Evolutionary conservation across 2,888 invertebrate species (phyloP).

Genomic region (Mimas tiliae): DNA sequence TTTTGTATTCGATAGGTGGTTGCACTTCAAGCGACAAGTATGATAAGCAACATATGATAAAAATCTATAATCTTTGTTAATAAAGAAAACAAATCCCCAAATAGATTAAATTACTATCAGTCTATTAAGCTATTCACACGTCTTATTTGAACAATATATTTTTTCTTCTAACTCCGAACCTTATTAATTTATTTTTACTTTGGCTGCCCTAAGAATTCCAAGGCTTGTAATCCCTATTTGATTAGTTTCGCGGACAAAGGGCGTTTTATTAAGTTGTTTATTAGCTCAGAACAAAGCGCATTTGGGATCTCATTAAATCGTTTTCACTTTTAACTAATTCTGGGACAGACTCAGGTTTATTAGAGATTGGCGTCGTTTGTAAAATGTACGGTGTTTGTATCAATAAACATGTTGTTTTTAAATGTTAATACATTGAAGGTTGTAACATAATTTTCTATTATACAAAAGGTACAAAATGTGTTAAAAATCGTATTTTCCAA

Average conservation of each 20-base stretch:
- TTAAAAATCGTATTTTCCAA: too few relatives aligned
- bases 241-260: conserved; percentile 40
- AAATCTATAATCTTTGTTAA: not conserved
- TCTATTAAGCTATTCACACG: conserved; percentile 1
- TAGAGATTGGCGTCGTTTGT: not conserved
- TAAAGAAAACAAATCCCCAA: not conserved
- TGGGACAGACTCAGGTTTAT: conserved; percentile 9
- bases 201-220: conserved; percentile 19
- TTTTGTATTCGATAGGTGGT: too few relatives aligned
- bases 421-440: not conserved
- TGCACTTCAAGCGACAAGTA: too few relatives aligned
- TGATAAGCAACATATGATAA: not conserved
- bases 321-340: conserved; percentile 7
- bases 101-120: not conserved
- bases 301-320: conserved; percentile 21
- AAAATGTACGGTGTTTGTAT: not conserved
- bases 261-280: conserved; percentile 39
- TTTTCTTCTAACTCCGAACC: conserved; percentile 15
- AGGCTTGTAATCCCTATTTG: conserved; percentile 36
- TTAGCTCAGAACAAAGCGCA: conserved; percentile 30
- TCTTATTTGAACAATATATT: not conserved
- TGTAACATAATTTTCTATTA: not conserved
- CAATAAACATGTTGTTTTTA: not conserved
- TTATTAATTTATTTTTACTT: conserved; percentile 34
- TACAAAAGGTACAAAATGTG: too few relatives aligned